phyloP scores from a whole-genome alignment of 2,113 vertebrate species.

The Pandion haliaetus region DNA sequence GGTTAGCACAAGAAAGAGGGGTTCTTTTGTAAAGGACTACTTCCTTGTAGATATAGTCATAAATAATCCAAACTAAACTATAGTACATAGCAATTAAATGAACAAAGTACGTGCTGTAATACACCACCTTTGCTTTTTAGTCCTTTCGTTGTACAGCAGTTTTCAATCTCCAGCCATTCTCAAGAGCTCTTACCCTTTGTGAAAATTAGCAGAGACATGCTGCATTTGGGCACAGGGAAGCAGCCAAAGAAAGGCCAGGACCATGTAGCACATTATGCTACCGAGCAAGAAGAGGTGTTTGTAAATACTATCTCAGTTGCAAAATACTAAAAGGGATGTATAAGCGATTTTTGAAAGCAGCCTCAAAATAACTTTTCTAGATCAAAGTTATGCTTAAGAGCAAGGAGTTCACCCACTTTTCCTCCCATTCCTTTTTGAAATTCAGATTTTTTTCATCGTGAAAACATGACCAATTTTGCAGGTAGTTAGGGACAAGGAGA shows the following conservation, averaged over 20 bases:
- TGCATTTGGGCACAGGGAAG: background rate
- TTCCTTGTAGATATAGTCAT: background rate
- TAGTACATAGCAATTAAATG: background rate
- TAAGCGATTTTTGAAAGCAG: background rate
- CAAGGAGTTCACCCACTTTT: background rate
- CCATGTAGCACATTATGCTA: background rate
- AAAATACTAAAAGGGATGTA: background rate
- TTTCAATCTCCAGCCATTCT: background rate
- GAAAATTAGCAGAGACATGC: background rate
- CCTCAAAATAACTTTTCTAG: background rate
- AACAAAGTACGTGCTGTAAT: background rate
- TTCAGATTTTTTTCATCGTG: background rate
- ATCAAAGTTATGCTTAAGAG: background rate
- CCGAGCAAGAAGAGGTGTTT: background rate
- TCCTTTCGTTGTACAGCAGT: background rate
- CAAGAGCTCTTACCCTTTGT: background rate
- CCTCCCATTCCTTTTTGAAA: background rate
- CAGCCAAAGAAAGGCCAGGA: background rate
- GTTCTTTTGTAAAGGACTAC: background rate
- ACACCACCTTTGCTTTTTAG: background rate
- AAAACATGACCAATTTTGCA: background rate
- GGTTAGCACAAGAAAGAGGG: background rate
- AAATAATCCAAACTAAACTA: conserved; percentile 17
- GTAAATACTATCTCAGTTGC: background rate
- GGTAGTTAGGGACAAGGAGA: background rate